Evolutionary conservation across 2,113 vertebrate genomes (phyloP).

Genomic region (Oncorhynchus keta): DNA sequence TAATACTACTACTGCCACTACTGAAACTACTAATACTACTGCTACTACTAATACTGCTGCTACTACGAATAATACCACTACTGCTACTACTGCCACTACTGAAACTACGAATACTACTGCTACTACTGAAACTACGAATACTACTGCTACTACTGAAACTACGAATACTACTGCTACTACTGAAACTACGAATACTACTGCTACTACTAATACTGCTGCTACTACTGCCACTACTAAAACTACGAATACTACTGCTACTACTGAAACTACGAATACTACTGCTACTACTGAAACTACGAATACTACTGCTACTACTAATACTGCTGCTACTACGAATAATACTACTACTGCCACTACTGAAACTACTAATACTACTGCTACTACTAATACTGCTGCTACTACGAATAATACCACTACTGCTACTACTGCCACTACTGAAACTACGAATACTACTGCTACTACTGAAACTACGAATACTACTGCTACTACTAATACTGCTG

Average conservation of each 20-base stretch:
- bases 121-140: background rate
- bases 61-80: too few relatives aligned
- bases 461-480: accelerated
- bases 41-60: background rate
- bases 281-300: background rate
- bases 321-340: background rate
- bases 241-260: background rate
- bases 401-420: background rate
- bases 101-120: background rate
- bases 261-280: background rate
- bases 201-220: background rate
- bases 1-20: background rate
- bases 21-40: background rate
- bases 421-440: too few relatives aligned
- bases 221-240: too few relatives aligned
- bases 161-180: too few relatives aligned
- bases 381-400: background rate
- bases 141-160: background rate
- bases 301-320: background rate
- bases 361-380: background rate
- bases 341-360: background rate
- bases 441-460: too few relatives aligned
- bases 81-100: background rate
- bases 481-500: background rate
- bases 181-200: background rate